Conservation (phyloP, 2,888 invertebrate species). For the Adineta ricciae region DNA sequence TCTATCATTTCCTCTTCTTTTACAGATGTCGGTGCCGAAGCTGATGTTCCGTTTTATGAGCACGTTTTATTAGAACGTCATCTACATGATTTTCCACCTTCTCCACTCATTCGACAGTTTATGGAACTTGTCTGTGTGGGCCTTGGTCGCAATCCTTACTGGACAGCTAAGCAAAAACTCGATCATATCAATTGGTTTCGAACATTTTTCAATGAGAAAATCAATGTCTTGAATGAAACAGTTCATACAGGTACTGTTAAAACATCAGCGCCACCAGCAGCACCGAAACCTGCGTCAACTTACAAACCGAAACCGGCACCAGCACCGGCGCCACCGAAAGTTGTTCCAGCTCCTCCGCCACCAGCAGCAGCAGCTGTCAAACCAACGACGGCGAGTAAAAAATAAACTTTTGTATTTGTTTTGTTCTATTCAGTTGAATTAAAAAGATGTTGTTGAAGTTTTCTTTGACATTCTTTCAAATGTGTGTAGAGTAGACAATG, state of each 20-base stretch:
- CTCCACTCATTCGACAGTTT: slow-evolving; percentile 82
- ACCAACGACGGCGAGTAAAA: background rate
- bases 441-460: slow-evolving; percentile 2
- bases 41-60: slow-evolving; percentile 70
- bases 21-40: slow-evolving; percentile 51
- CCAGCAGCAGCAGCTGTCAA: background rate
- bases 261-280: background rate
- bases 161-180: slow-evolving; percentile 73
- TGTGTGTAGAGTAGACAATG: background rate
- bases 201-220: slow-evolving; percentile 72
- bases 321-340: background rate
- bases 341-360: background rate
- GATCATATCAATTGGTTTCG: slow-evolving; percentile 83
- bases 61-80: slow-evolving; percentile 82
- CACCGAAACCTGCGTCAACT: background rate
- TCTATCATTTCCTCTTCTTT: slow-evolving; percentile 34
- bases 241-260: slow-evolving; percentile 25
- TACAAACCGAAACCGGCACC: background rate
- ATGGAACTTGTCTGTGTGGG: slow-evolving; percentile 92
- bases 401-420: slow-evolving; percentile 1
- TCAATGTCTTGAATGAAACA: slow-evolving; percentile 28
- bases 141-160: slow-evolving; percentile 81
- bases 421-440: background rate
- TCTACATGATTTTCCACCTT: slow-evolving; percentile 71
- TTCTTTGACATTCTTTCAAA: background rate